Base-by-base conservation (phyloP, 2,888 invertebrate species). In the Drosophila parthenogenetica region DNA sequence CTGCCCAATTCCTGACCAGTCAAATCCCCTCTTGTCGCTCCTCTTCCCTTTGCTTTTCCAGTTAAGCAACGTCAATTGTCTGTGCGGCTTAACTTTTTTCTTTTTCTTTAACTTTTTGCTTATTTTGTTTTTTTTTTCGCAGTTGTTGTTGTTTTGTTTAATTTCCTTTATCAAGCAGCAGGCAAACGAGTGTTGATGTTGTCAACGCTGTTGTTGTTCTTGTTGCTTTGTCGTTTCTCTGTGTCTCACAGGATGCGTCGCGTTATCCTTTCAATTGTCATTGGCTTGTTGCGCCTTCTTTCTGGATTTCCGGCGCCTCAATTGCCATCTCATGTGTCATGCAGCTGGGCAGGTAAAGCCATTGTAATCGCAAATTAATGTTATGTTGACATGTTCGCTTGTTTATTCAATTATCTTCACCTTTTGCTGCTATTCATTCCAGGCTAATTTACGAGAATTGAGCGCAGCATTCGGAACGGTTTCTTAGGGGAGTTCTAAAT, bases 221-320 rank as follows among this genome's bases (percentile, higher is more conserved):
- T 58, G 25, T 29, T 37, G 16, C 25, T 48, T 40, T 37, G 62
- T 63, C 48, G 64, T n/a, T 37, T 43, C 32, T 22, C 32, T 1
- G n/a, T 3, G 22, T 17, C 43, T 19, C 19, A 35, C 19, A 19
- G 63, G 69, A 67, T 71, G 55, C 65, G 70, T 60, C 79, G 68
- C 74, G 73, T 80, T 82, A 80, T 87, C 78, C 87, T 78, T 79
- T 84, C 87, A 78, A 82, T 86, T 82, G 86, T 84, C 82, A 80
- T 84, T 82, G 74, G 82, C 85, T 84, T 84, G 84, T 87, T 84
- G 85, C 84, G 73, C 63, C 70, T 71, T 19, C 54, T 54, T 51
- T 22, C 13, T 35, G 35, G 35, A 35, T 35, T 35, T 35, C 35
- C 13, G 11, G 2, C 14, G 42, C 29, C 17, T 29, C 45, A n/a